Percentiles rank a stretch among this genome's conserved stretches.
Evolutionary conservation across 2,113 vertebrate genomes (phyloP).

Genomic region (Planiliza haematocheilus): DNA sequence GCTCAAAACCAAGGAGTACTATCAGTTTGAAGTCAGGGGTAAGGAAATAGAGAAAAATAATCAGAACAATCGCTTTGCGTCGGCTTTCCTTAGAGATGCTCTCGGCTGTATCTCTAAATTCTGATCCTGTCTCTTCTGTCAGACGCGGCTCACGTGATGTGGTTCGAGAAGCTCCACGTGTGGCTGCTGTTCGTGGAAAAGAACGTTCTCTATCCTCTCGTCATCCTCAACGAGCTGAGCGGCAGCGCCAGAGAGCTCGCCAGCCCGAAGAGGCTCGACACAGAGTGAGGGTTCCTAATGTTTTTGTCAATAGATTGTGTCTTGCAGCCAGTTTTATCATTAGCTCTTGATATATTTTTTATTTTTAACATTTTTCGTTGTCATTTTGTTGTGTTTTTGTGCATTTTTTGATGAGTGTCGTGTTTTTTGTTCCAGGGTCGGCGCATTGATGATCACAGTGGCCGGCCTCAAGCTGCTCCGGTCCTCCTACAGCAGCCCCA

Average conservation of each 20-base stretch:
- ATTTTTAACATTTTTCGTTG: rapidly evolving
- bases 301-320: too few species aligned
- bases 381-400: too few species aligned
- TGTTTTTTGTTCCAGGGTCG: constrained; percentile 82
- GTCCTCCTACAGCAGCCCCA: constrained; percentile 96
- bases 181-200: constrained; percentile 98
- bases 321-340: too few species aligned
- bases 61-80: too few species aligned
- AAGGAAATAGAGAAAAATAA: constrained; percentile 61
- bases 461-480: constrained; percentile 97
- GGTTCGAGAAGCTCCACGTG: constrained; percentile 98
- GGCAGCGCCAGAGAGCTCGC: constrained; percentile 94
- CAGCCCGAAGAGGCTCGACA: constrained; percentile 94
- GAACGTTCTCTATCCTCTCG: constrained; percentile 95
- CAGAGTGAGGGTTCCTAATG: constrained; percentile 86
- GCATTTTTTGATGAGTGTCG: neutral
- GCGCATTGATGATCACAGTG: constrained; percentile 95
- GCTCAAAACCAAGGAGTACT: constrained; percentile 96
- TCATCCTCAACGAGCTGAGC: constrained; percentile 97
- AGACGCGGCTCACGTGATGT: constrained; percentile 98
- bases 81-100: too few species aligned
- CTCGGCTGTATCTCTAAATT: neutral
- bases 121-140: constrained; percentile 5
- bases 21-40: constrained; percentile 98
- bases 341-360: too few species aligned